Conservation (phyloP, 2,888 invertebrate species). For the Erannis defoliaria region DNA sequence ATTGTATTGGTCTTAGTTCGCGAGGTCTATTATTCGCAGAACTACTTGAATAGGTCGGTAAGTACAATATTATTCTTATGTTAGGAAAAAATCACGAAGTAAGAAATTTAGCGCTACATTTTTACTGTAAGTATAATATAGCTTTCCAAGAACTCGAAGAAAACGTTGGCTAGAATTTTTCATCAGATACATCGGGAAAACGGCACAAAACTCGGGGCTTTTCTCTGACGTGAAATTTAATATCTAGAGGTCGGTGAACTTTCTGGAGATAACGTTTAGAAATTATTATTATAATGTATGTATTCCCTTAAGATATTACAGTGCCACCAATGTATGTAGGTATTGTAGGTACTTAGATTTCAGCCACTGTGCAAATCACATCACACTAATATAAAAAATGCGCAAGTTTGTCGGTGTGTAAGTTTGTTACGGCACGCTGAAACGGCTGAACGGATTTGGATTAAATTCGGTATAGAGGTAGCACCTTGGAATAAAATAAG, state of each 20-base stretch:
- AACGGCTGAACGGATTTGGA: too few relatives aligned
- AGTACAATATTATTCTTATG: neutral
- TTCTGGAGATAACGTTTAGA: conserved; percentile 8
- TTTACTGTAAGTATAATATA: too few relatives aligned
- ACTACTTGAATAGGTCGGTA: neutral
- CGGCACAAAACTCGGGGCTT: conserved; percentile 10
- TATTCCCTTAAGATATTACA: conserved; percentile 5
- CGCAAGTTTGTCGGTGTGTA: too few relatives aligned
- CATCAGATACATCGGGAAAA: conserved; percentile 22
- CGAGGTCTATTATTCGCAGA: too few relatives aligned
- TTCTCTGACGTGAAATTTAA: conserved; percentile 43
- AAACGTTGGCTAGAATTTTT: conserved; percentile 27
- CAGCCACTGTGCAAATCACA: too few relatives aligned
- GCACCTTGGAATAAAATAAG: too few relatives aligned
- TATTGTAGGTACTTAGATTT: too few relatives aligned
- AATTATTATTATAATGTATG: conserved; percentile 1
- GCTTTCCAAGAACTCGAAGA: conserved; percentile 28
- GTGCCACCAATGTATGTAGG: neutral
- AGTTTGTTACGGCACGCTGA: too few relatives aligned
- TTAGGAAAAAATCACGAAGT: neutral
- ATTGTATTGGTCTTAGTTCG: too few relatives aligned
- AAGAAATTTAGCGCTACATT: conserved; percentile 10
- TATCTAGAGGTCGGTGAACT: conserved; percentile 42
- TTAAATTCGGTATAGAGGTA: too few relatives aligned
- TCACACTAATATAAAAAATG: too few relatives aligned